Evolutionary conservation across 1,140 invertebrate species (phyloP), one percentile per base, ranked within the genome.

Genomic region (Pogonomyrmex californicus): DNA sequence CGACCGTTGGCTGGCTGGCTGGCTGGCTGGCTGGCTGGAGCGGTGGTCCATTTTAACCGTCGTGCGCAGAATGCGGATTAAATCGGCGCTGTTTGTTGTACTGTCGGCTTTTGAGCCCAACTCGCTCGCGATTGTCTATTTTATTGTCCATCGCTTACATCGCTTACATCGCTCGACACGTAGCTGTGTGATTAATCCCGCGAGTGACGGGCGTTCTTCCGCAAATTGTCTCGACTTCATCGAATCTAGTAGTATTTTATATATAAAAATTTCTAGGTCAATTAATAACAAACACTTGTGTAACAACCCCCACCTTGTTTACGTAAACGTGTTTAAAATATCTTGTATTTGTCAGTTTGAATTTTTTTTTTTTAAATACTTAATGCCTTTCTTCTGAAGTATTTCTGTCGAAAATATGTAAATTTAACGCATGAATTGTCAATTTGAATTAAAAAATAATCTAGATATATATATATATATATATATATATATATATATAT

Each of bases 11-110:
- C 49, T 86, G 70, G 76, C 12, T 85, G 66, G 71, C 65, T 78
- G 73, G 63, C 60, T n/a, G 73, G 86, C 75, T 81, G 44, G 49
- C 58, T 85, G 33, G 60, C 6, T 56, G 49, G 58, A 73, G 88
- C 73, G 89, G 86, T 68, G 77, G 75, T 87, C 68, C 89, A 90
- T 90, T 90, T 87, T 76, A 90, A 70, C 89, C 89, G 86, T 90
- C 88, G 86, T 77, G 79, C 33, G 70, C 88, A 90, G 88, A 87
- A 90, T 81, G 81, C 68, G 89, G 89, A 90, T 90, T 90, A 90
- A 90, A 90, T 90, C 79, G 88, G 54, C 79, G 68, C 79, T 76
- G 88, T 90, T 90, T 87, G 78, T 75, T 87, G 78, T 68, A 87
- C 86, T 62, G 88, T 77, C 85, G 71, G 76, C 87, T 87, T 86